A percentile compares a stretch with the other conserved stretches of the same genome.
Conservation (phyloP, 2,888 invertebrate species). For the Limnephilus lunatus region DNA sequence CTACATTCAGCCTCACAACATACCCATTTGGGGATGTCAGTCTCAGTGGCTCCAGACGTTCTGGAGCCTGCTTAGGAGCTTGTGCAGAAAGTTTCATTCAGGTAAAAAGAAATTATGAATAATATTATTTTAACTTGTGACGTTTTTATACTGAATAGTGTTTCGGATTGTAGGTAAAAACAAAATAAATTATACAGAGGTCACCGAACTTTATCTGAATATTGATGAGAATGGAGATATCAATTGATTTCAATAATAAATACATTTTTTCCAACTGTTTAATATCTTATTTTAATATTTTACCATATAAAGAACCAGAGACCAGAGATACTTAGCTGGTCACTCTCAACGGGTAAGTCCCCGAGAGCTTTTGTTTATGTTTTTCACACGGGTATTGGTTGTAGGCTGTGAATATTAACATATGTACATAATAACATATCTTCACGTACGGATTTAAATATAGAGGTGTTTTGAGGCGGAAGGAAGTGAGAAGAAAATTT, state of each 20-base stretch:
- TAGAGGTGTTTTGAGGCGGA: too few relatives aligned
- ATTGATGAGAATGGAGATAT: slow-evolving; percentile 30
- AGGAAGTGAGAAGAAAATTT: too few relatives aligned
- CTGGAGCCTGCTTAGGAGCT: too few relatives aligned
- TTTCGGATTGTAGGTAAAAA: not conserved
- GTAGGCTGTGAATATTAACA: not conserved
- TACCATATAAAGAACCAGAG: not conserved
- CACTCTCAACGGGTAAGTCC: not conserved
- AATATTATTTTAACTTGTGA: too few relatives aligned
- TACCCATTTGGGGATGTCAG: too few relatives aligned
- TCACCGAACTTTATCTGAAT: not conserved
- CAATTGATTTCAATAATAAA: not conserved
- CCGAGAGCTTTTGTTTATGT: not conserved
- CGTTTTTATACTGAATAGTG: not conserved
- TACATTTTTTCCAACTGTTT: not conserved
- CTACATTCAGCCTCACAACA: too few relatives aligned
- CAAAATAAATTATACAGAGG: not conserved
- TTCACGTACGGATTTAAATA: too few relatives aligned
- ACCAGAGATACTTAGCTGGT: too few relatives aligned
- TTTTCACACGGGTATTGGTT: not conserved
- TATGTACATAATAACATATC: not conserved
- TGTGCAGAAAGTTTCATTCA: too few relatives aligned
- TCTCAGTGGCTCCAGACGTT: too few relatives aligned
- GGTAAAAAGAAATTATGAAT: too few relatives aligned
- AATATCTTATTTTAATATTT: slow-evolving; percentile 9